These are phyloP conservation scores for Solea senegalensis DNA, from an alignment of 2,113 vertebrate genomes.

Conservation along the genomic window DNA sequence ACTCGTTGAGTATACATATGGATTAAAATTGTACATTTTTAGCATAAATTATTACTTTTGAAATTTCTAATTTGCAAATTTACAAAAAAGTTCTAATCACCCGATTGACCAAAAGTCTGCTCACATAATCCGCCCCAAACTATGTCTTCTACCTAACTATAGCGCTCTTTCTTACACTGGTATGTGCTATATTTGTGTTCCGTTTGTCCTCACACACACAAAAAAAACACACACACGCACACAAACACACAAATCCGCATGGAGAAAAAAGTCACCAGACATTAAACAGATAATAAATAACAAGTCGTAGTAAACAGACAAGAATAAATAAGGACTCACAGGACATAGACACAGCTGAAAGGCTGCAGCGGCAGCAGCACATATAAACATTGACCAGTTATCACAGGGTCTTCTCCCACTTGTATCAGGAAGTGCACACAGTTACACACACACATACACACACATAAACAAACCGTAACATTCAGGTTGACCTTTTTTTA, in stretches of 20 bases:
- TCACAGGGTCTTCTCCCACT: constrained; percentile 29
- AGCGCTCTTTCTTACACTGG: no score
- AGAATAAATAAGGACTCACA: constrained; percentile 10
- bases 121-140: no score
- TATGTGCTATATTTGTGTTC: no score
- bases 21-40: no score
- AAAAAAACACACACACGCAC: neutral
- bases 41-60: no score
- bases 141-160: no score
- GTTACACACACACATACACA: constrained; percentile 7
- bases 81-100: no score
- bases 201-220: no score
- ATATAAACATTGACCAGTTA: constrained; percentile 50
- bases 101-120: no score
- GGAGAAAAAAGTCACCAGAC: neutral
- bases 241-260: no score
- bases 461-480: neutral
- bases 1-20: no score
- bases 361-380: constrained; percentile 14
- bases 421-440: constrained; percentile 8
- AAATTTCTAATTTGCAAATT: no score
- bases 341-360: constrained; percentile 20
- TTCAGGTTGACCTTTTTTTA: neutral
- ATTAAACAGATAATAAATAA: constrained; percentile 1
- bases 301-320: constrained; percentile 16